phyloP scores from a whole-genome alignment of 2,113 vertebrate genomes.

The Amblyopsis rosae region DNA sequence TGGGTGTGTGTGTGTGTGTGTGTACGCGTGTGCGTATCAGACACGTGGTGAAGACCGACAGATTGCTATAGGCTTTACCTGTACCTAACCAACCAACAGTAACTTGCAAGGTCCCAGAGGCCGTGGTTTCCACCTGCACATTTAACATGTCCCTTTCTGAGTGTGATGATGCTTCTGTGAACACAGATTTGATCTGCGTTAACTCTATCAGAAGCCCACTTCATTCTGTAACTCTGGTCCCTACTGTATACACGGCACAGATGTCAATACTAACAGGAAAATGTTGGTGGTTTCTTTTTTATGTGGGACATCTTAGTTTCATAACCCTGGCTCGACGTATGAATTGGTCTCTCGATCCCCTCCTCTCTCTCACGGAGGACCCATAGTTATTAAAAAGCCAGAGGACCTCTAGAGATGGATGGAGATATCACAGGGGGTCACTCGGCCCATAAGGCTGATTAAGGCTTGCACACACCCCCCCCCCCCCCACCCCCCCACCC shows the following conservation, averaged over 20 bases:
- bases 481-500: neutral
- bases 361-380: neutral
- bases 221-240: neutral
- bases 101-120: neutral
- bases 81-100: too few species aligned
- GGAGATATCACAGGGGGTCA: constrained; percentile 38
- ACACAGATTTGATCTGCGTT: neutral
- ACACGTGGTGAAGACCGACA: neutral
- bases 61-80: constrained; percentile 5
- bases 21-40: neutral
- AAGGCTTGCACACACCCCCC: constrained; percentile 41
- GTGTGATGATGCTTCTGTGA: too few species aligned
- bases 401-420: constrained; percentile 49
- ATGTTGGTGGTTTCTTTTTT: too few species aligned
- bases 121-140: neutral
- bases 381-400: constrained; percentile 46
- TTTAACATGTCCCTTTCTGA: neutral
- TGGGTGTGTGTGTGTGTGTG: neutral
- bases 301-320: too few species aligned
- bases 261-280: neutral
- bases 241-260: neutral
- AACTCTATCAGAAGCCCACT: neutral
- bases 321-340: neutral
- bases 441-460: constrained; percentile 59
- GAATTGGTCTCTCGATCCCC: neutral